Base-by-base conservation (phyloP, 2,888 invertebrate species). In the Mimumesa dahlbomi region DNA sequence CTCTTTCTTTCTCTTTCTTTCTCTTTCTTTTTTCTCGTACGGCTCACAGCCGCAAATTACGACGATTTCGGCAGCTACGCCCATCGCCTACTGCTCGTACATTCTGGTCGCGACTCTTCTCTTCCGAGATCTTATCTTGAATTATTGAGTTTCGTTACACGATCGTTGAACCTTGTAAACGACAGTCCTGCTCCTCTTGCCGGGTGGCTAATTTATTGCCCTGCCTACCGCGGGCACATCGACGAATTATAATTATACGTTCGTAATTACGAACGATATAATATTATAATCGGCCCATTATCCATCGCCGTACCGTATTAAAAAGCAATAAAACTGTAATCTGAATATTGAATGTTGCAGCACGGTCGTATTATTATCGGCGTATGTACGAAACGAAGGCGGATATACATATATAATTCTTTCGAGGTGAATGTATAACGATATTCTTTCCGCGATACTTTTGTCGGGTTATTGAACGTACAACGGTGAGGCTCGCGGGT, bases 41-140 rank as follows among this genome's bases (percentile, higher is more conserved):
- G n/a, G n/a, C n/a, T n/a, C n/a, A n/a, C n/a, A n/a, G n/a, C 62
- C 56, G 59, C 65, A 77, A 79, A 75, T 77, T 75, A 72, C 63
- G 59, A 65, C 34, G 54, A 72, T 79, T 79, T 77, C 63, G 73
- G 50, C 53, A 65, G 59, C 57, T 63, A 72, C 65, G 65, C 64
- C 67, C 67, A 61, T 68, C 58, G 49, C 45, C 58, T 69, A 59
- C 48, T 38, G 48, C 42, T 6, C 42, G 7, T 22, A 34, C 18
- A 25, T 70, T 31, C 31, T 40, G 22, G 14, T n/a, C 13, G 25
- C 3, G 9, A 13, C n/a, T 49, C 31, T 16, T n/a, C 19, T 13
- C n/a, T 29, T 14, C 38, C 36, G 40, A 45, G 71, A 72, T 72
- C 49, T 64, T 64, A 72, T 72, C 71, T 56, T 19, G 64, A 71